Evolutionary conservation across 2,888 invertebrate genomes (phyloP).

Genomic region (Sinopyrophorus schimmeli): DNA sequence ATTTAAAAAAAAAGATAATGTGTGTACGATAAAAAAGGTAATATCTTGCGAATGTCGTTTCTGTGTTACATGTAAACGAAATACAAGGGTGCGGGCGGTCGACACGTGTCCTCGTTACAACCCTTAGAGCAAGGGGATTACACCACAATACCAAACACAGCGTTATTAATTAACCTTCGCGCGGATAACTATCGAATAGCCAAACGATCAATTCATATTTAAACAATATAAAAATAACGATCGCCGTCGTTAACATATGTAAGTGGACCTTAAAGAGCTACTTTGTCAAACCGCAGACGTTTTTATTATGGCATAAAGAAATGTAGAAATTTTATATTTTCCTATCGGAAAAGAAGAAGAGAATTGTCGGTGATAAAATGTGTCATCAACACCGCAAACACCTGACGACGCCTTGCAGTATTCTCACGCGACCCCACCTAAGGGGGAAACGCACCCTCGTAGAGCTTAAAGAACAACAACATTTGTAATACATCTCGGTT

Average conservation of each 20-base stretch:
- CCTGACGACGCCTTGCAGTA: constrained; percentile 38
- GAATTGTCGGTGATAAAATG: constrained; percentile 29
- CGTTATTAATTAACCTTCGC: constrained; percentile 50
- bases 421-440: constrained; percentile 39
- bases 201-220: constrained; percentile 34
- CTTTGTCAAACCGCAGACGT: no score
- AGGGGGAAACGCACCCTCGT: constrained; percentile 36
- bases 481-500: constrained; percentile 39
- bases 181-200: constrained; percentile 44
- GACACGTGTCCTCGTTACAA: constrained; percentile 48
- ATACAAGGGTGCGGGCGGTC: constrained; percentile 32
- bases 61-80: constrained; percentile 22
- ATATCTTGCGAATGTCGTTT: constrained; percentile 2
- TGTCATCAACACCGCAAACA: constrained; percentile 44
- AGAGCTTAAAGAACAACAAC: constrained; percentile 38
- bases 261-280: no score
- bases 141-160: constrained; percentile 42
- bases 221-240: constrained; percentile 14
- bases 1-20: not conserved
- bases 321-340: constrained; percentile 17
- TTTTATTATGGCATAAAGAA: no score
- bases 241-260: no score
- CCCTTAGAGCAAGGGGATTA: constrained; percentile 43
- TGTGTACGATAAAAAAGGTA: no score
- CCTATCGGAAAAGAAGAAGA: constrained; percentile 13